Evolutionary conservation across 2,113 vertebrate species (phyloP).

Genomic region (Petromus typicus): DNA sequence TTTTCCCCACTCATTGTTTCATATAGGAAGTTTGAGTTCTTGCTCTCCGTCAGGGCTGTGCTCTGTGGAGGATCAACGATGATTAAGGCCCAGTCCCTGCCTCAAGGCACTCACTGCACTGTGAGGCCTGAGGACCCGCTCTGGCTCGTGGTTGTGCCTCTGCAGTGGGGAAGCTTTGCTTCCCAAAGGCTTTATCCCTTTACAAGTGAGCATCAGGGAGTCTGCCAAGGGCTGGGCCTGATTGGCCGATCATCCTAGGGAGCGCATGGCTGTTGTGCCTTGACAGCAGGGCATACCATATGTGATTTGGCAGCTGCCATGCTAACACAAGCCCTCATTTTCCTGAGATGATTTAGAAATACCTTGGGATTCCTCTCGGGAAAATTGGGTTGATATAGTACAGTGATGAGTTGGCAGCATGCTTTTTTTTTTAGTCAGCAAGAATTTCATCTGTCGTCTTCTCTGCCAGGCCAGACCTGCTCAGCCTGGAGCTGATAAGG

Average conservation of each 20-base stretch:
- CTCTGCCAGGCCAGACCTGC: not conserved
- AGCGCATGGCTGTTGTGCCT: not conserved
- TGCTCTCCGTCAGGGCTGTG: not conserved
- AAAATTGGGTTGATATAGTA: constrained; percentile 50
- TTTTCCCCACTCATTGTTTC: constrained; percentile 33
- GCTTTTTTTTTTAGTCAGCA: constrained; percentile 26
- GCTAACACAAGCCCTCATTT: constrained; percentile 70
- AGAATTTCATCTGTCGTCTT: constrained; percentile 52
- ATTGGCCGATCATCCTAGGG: constrained; percentile 46
- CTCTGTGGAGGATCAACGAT: constrained; percentile 39
- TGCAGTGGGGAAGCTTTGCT: constrained; percentile 8
- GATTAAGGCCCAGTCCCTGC: not conserved
- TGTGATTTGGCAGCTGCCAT: constrained; percentile 55
- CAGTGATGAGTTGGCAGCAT: constrained; percentile 69
- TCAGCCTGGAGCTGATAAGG: constrained; percentile 32
- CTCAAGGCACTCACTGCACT: not conserved
- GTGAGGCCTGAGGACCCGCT: not conserved
- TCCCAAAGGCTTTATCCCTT: constrained; percentile 51
- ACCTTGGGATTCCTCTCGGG: constrained; percentile 69
- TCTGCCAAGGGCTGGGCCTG: not conserved
- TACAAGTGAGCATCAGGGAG: constrained; percentile 22
- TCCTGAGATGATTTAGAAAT: constrained; percentile 69
- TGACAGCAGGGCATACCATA: not conserved
- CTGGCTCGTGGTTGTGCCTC: constrained; percentile 1
- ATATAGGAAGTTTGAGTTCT: not conserved